Evolutionary conservation across 64 coral and sea anemone genomes (phyloP).

Genomic region (Trachythela sp.): DNA sequence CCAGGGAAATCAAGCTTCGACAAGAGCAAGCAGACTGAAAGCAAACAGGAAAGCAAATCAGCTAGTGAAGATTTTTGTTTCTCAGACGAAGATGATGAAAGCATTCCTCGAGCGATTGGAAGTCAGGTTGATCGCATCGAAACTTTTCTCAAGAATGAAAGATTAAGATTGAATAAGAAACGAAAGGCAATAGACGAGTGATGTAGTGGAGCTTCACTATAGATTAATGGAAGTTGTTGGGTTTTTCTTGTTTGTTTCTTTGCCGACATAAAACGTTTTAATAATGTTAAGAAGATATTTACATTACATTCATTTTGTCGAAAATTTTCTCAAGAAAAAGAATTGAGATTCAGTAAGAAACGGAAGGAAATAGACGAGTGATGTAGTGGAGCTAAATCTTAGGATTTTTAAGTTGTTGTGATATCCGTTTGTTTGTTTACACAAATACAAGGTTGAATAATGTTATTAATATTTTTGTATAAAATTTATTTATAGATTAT

Average conservation of each 20-base stretch:
- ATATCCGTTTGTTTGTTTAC: too few species aligned
- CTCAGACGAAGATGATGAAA: not conserved
- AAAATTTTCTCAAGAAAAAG: not conserved
- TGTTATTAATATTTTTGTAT: not conserved
- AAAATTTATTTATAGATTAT: not conserved
- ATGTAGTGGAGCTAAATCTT: too few species aligned
- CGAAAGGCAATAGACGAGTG: not conserved
- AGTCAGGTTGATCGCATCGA: not conserved
- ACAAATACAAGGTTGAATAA: too few species aligned
- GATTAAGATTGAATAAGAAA: conserved; percentile 6
- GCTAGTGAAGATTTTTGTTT: not conserved
- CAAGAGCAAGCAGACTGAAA: too few species aligned
- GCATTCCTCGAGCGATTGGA: not conserved
- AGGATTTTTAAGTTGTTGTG: too few species aligned
- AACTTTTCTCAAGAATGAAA: not conserved
- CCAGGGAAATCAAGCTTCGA: too few species aligned
- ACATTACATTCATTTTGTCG: not conserved
- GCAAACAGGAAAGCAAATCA: not conserved
- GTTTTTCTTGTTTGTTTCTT: too few species aligned
- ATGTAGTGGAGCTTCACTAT: too few species aligned
- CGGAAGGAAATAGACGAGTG: too few species aligned
- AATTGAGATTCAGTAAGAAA: too few species aligned
- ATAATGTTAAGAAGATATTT: not conserved
- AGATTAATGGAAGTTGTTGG: too few species aligned
- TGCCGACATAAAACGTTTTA: not conserved